Percentiles rank a stretch among this genome's conserved stretches.
Evolutionary conservation across 2,888 invertebrate species (phyloP).

Genomic region (Horisme vitalbata): DNA sequence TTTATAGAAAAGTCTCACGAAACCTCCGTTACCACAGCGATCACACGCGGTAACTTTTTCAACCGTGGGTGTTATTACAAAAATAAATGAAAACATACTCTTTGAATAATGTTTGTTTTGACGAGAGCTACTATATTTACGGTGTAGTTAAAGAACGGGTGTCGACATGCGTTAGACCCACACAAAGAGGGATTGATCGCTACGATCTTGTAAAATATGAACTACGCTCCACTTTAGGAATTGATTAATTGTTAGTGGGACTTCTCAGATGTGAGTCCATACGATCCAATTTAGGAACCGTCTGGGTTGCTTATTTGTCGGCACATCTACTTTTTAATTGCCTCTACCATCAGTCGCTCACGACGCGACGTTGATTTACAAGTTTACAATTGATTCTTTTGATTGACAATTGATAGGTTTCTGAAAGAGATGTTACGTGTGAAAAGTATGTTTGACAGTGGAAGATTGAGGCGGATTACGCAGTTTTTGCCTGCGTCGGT

Average conservation of each 20-base stretch:
- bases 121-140: constrained; percentile 66
- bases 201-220: constrained; percentile 67
- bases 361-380: constrained; percentile 52
- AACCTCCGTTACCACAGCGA: constrained; percentile 51
- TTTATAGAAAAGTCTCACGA: constrained; percentile 59
- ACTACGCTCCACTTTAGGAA: constrained; percentile 66
- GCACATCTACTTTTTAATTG: constrained; percentile 60
- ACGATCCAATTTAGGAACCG: constrained; percentile 62
- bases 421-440: constrained; percentile 46
- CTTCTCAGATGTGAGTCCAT: constrained; percentile 50
- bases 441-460: constrained; percentile 45
- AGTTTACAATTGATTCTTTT: constrained; percentile 40
- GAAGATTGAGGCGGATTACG: constrained; percentile 42
- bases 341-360: constrained; percentile 54
- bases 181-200: constrained; percentile 76
- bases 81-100: constrained; percentile 74
- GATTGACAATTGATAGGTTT: constrained; percentile 42
- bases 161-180: constrained; percentile 72
- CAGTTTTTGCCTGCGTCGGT: constrained; percentile 52
- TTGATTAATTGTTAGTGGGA: constrained; percentile 76
- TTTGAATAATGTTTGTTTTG: constrained; percentile 78
- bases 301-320: constrained; percentile 60
- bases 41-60: constrained; percentile 61
- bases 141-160: constrained; percentile 51
- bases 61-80: constrained; percentile 69